These are phyloP conservation scores for Thera obeliscata DNA, from an alignment of 2,888 invertebrate species.

Conservation along the genomic window DNA sequence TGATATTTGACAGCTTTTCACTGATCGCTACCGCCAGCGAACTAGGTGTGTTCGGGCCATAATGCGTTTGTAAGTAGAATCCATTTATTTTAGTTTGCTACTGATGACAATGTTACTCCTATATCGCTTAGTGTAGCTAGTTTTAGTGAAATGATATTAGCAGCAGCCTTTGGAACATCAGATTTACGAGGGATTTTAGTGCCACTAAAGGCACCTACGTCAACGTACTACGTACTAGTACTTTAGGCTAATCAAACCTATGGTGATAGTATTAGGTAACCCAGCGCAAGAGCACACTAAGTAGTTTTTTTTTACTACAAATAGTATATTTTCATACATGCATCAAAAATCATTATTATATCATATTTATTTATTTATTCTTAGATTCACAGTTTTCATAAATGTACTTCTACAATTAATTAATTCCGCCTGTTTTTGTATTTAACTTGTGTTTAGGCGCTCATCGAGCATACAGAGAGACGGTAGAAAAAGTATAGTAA, in stretches of 20 bases:
- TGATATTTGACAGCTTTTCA: too few relatives aligned
- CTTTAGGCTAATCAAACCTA: background rate
- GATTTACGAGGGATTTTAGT: background rate
- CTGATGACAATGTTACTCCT: conserved; percentile 2
- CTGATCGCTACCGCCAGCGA: too few relatives aligned
- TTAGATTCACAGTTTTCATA: too few relatives aligned
- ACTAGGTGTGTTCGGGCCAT: too few relatives aligned
- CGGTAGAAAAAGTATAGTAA: background rate
- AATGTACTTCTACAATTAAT: too few relatives aligned
- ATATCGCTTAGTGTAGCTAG: conserved; percentile 4
- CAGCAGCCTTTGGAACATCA: background rate
- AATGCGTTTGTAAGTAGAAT: background rate
- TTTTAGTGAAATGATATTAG: background rate
- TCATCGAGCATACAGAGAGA: background rate
- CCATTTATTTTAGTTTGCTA: background rate
- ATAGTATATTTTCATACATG: too few relatives aligned
- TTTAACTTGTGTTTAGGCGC: background rate
- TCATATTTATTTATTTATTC: too few relatives aligned
- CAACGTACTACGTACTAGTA: background rate
- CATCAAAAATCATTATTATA: too few relatives aligned
- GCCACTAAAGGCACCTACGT: background rate
- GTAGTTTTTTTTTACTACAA: too few relatives aligned
- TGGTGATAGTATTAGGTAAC: background rate
- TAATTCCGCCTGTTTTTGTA: conserved; percentile 34
- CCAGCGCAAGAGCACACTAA: background rate